These are phyloP conservation scores for Eulemur rubriventer DNA, from an alignment of 2,797 vertebrate species.

Conservation along the genomic window DNA sequence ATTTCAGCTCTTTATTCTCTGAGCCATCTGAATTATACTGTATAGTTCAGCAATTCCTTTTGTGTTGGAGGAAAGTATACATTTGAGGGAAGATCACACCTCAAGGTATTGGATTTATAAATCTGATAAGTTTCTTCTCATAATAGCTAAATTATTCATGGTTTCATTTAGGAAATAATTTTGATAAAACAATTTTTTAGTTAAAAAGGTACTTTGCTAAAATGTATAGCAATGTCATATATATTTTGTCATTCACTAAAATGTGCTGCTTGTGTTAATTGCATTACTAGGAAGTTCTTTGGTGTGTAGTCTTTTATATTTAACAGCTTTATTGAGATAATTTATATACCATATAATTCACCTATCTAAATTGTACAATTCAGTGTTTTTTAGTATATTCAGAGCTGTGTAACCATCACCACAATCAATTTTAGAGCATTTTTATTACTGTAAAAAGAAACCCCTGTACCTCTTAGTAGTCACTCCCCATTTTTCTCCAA, in stretches of 20 bases:
- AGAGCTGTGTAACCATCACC: background rate
- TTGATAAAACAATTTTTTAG: background rate
- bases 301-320: background rate
- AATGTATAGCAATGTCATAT: background rate
- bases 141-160: background rate
- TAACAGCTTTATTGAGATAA: conserved; percentile 26
- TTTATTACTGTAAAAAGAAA: background rate
- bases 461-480: background rate
- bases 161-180: conserved; percentile 42
- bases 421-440: background rate
- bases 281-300: background rate
- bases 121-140: background rate
- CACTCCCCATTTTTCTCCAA: background rate
- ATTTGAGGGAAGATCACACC: background rate
- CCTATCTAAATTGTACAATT: background rate
- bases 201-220: background rate
- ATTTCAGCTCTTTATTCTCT: background rate
- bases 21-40: background rate
- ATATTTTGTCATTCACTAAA: background rate
- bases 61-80: background rate
- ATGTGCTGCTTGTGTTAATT: background rate
- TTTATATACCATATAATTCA: background rate
- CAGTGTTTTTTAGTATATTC: background rate
- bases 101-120: background rate
- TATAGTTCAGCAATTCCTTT: background rate